phyloP scores from a whole-genome alignment of 2,797 vertebrate genomes.

The Xiphorhynchus erythropygius region DNA sequence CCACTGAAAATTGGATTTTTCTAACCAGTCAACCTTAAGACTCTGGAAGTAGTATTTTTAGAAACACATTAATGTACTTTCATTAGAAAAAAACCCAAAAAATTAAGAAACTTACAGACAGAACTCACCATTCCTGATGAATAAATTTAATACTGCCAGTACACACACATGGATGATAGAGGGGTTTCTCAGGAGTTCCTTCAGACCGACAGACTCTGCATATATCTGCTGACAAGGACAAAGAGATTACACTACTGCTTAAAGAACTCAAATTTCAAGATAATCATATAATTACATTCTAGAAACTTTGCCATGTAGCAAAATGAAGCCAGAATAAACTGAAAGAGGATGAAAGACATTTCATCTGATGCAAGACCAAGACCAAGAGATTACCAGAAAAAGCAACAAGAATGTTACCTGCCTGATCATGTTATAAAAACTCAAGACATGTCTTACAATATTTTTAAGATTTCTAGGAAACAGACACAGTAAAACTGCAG shows the following conservation, averaged over 20 bases:
- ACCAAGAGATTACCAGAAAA: not conserved
- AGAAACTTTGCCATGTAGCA: not conserved
- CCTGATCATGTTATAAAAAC: not conserved
- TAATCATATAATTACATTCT: not conserved
- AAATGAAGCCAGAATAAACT: not conserved
- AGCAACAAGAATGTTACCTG: not conserved
- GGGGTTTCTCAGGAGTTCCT: conserved; percentile 93
- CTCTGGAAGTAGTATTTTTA: not conserved
- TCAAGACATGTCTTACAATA: fast-evolving
- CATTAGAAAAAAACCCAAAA: not conserved
- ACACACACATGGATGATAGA: conserved; percentile 96
- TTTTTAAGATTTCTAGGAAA: not conserved
- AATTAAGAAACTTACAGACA: not conserved
- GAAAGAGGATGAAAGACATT: not conserved
- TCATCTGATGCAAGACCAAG: not conserved
- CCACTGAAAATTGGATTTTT: not conserved
- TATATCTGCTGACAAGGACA: conserved; percentile 84
- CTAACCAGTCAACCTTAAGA: not conserved
- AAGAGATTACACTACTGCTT: not conserved
- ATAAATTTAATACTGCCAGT: conserved; percentile 99
- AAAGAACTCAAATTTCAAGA: not conserved
- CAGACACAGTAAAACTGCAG: not conserved
- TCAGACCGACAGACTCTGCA: conserved; percentile 96
- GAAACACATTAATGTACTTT: not conserved
- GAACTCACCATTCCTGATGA: conserved; percentile 95